phyloP scores from a whole-genome alignment of 2,888 invertebrate genomes.

The Crematogaster levior region DNA sequence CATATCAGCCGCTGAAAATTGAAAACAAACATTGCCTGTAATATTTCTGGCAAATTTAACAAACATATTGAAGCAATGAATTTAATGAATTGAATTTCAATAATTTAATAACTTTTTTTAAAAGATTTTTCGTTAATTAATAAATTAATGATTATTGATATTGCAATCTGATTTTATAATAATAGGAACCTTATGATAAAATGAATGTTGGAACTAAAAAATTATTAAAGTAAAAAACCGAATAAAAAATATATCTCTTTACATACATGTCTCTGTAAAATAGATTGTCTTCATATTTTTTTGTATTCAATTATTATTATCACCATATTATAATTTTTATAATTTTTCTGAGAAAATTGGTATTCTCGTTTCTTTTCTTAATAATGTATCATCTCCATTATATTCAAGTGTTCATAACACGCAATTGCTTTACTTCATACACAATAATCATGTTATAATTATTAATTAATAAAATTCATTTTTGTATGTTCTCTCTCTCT shows the following conservation, averaged over 20 bases:
- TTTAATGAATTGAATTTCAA: too few relatives aligned
- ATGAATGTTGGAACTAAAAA: slow-evolving; percentile 47
- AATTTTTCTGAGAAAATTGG: slow-evolving; percentile 74
- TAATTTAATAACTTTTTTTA: neutral
- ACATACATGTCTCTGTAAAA: slow-evolving; percentile 72
- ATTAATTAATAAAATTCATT: slow-evolving; percentile 83
- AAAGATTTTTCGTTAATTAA: slow-evolving; percentile 11
- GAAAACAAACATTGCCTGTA: slow-evolving; percentile 18
- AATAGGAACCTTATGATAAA: neutral
- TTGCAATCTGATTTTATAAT: neutral
- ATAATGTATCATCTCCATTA: slow-evolving; percentile 70
- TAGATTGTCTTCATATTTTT: slow-evolving; percentile 46
- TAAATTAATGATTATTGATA: slow-evolving; percentile 3
- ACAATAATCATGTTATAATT: slow-evolving; percentile 83
- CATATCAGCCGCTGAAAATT: slow-evolving; percentile 27
- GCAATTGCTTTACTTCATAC: slow-evolving; percentile 81
- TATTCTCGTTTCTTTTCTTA: slow-evolving; percentile 60
- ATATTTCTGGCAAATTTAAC: slow-evolving; percentile 2
- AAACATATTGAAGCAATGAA: neutral
- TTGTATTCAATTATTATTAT: slow-evolving; percentile 69
- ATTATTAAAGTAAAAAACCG: slow-evolving; percentile 67
- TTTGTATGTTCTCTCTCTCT: slow-evolving; percentile 74
- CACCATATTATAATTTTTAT: slow-evolving; percentile 61
- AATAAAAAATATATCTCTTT: too few relatives aligned
- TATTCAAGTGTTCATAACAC: slow-evolving; percentile 79